phyloP scores from a whole-genome alignment of 2,888 invertebrate genomes.

The Eupithecia exiguata region DNA sequence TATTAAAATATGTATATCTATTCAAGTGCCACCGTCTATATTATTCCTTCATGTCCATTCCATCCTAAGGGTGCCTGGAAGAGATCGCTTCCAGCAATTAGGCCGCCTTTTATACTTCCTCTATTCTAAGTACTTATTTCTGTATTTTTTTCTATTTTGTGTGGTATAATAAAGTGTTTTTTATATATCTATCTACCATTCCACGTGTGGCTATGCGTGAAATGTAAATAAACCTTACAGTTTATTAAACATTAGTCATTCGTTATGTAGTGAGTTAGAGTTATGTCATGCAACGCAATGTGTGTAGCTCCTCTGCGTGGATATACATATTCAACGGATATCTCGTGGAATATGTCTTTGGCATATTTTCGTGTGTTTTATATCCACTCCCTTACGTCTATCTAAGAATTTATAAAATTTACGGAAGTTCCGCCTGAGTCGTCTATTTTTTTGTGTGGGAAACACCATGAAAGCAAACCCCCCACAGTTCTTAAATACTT shows the following conservation, averaged over 20 bases:
- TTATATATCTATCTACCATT: no score
- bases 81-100: no score
- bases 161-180: no score
- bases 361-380: not conserved
- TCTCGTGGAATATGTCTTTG: not conserved
- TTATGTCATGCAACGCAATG: slow-evolving; percentile 24
- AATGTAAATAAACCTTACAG: slow-evolving; percentile 27
- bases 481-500: not conserved
- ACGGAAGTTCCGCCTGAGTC: not conserved
- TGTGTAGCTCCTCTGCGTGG: not conserved
- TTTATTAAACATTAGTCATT: slow-evolving; percentile 30
- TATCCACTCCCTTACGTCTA: not conserved
- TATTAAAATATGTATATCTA: no score
- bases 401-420: not conserved
- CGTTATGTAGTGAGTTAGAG: slow-evolving; percentile 13
- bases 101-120: no score
- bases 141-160: no score
- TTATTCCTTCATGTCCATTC: no score
- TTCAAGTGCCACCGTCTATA: no score
- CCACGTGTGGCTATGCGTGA: slow-evolving; percentile 21
- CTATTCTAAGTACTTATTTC: no score
- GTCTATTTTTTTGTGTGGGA: not conserved
- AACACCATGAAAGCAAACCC: not conserved
- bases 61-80: no score
- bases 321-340: not conserved